Evolutionary conservation across 2,797 vertebrate genomes (phyloP), one percentile per base, ranked within the genome.

Genomic region (Zalophus californianus): DNA sequence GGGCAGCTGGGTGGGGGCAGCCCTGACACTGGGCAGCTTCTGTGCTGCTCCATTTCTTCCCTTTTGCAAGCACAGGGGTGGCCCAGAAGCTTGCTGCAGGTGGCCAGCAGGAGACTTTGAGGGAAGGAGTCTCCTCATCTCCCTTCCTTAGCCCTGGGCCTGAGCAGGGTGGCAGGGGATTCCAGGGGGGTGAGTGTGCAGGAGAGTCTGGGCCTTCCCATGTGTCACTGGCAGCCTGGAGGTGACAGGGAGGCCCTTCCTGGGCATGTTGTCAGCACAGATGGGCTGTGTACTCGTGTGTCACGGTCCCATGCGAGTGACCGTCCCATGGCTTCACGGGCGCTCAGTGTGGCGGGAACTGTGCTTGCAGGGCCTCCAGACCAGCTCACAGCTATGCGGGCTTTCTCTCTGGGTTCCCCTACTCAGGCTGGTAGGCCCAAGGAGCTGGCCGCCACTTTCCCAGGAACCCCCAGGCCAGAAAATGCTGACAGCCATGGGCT

Each of bases 81-180:
- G 23, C n/a, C 60, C 32, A 3, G 2, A 41, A 15, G 7, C 66
- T 9, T 48, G 92, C 27, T 64, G 20, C 27, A 29, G 18, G 44
- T 54, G 58, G 25, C 35, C 2, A 0, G 4, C 4, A 50, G 44
- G 52, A 25, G 10, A 58, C 56, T 44, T 16, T 0, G 6, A 16
- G 44, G 44, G 0, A 0, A 0, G 12, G 5, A 66, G 79, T 88
- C 38, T n/a, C 54, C 32, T 60, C 7, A 23, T 1, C 7, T 20
- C 3, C 25, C 10, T 32, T 8, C 32, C 72, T 18, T 16, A 2
- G 14, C 18, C 62, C 25, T 2, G 32, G 58, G 64, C 86, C 32
- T 0, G 2, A n/a, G 5, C 48, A 18, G 44, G 50, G 0, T 3
- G 54, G 10, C 52, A 25, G 56, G 60, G 38, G 48, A 85, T 87